These are phyloP conservation scores for Sylvietta virens DNA, from an alignment of 2,113 vertebrate genomes.

Conservation along the genomic window DNA sequence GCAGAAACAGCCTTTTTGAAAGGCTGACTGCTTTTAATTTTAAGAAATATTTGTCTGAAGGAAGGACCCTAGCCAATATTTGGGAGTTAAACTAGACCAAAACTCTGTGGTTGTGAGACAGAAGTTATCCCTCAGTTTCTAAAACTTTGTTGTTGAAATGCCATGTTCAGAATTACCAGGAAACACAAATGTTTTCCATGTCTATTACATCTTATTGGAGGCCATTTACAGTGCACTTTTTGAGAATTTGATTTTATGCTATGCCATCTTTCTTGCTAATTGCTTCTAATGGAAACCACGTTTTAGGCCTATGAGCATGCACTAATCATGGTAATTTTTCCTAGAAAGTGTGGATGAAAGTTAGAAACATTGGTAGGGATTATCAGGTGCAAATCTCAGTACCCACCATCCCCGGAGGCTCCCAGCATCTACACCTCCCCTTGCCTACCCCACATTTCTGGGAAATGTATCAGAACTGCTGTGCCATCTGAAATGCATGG, in stretches of 20 bases:
- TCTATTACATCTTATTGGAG: constrained; percentile 8
- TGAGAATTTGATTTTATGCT: constrained; percentile 3
- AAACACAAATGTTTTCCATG: neutral
- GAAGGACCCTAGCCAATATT: neutral
- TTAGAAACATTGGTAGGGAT: neutral
- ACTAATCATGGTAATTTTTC: constrained; percentile 5
- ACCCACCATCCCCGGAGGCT: neutral
- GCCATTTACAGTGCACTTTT: neutral
- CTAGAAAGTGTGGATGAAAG: neutral
- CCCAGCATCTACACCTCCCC: neutral
- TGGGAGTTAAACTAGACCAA: neutral
- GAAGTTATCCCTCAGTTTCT: neutral
- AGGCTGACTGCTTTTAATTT: neutral
- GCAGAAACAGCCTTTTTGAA: neutral
- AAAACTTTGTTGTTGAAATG: neutral
- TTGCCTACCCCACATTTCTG: neutral
- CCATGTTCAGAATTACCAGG: neutral
- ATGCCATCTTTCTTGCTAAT: constrained; percentile 45
- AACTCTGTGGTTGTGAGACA: neutral
- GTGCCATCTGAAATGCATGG: neutral
- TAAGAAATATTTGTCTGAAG: neutral
- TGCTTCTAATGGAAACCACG: neutral
- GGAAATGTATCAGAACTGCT: neutral
- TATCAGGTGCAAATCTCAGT: neutral
- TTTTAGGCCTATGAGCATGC: neutral